These are phyloP conservation scores for Paratilapia polleni DNA, from an alignment of 2,113 vertebrate species.

Conservation along the genomic window DNA sequence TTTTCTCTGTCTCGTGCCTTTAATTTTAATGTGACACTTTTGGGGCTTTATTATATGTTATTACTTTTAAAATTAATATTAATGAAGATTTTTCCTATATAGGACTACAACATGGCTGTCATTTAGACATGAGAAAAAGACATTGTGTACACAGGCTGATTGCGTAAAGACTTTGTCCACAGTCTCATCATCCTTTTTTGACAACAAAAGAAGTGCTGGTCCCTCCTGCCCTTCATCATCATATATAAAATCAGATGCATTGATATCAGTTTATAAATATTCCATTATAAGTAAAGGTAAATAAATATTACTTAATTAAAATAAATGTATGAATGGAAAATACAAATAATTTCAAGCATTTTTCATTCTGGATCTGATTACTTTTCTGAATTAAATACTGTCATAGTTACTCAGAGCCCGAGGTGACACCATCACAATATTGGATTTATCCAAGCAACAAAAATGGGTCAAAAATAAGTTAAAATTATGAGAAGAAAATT, in stretches of 20 bases:
- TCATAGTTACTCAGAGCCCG: background rate
- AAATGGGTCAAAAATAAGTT: background rate
- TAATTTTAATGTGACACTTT: background rate
- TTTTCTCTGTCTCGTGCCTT: fast-evolving
- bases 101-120: background rate
- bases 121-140: background rate
- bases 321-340: background rate
- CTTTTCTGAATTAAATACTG: background rate
- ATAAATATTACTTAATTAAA: background rate
- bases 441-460: background rate
- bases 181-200: background rate
- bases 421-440: background rate
- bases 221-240: background rate
- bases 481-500: background rate
- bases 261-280: background rate
- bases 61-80: background rate
- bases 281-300: background rate
- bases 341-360: background rate
- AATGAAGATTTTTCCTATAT: background rate
- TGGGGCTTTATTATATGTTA: background rate
- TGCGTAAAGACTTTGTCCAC: background rate
- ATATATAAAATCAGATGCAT: background rate
- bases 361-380: background rate
- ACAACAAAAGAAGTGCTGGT: background rate
- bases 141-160: no score